phyloP scores from a whole-genome alignment of 2,888 invertebrate genomes.

The Polyommatus icarus region DNA sequence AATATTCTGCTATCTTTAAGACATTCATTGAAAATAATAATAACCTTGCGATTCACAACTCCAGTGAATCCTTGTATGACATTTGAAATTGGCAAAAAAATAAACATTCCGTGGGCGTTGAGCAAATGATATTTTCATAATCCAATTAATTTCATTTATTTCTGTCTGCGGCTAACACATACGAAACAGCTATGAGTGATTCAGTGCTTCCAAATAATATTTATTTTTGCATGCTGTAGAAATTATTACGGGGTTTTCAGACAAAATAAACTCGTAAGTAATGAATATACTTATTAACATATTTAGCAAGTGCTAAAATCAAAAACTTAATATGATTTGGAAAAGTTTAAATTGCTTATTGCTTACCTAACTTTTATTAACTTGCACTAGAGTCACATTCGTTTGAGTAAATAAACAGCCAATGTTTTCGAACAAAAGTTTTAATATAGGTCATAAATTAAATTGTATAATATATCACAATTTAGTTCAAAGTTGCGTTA shows the following conservation, averaged over 20 bases:
- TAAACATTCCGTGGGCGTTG: conserved; percentile 32
- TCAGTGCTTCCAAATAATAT: conserved; percentile 1
- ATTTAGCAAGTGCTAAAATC: no score
- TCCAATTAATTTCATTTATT: conserved; percentile 36
- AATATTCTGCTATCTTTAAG: no score
- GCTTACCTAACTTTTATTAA: not conserved
- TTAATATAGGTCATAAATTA: not conserved
- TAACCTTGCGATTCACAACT: not conserved
- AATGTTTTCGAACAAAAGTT: conserved; percentile 2
- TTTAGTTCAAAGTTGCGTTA: conserved; percentile 33
- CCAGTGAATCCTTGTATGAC: not conserved
- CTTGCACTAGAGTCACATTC: not conserved
- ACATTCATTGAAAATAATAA: not conserved
- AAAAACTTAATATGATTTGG: no score
- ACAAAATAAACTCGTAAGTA: no score
- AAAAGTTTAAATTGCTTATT: no score
- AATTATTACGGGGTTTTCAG: not conserved
- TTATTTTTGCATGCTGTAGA: not conserved
- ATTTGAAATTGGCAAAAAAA: conserved; percentile 10
- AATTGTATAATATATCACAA: conserved; percentile 28
- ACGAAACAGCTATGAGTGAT: conserved; percentile 20
- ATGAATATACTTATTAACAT: no score
- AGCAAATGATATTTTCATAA: conserved; percentile 34
- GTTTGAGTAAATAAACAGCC: not conserved
- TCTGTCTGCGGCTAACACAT: conserved; percentile 29